Evolutionary conservation across 2,888 invertebrate species (phyloP).

Genomic region (Torymus texanus): DNA sequence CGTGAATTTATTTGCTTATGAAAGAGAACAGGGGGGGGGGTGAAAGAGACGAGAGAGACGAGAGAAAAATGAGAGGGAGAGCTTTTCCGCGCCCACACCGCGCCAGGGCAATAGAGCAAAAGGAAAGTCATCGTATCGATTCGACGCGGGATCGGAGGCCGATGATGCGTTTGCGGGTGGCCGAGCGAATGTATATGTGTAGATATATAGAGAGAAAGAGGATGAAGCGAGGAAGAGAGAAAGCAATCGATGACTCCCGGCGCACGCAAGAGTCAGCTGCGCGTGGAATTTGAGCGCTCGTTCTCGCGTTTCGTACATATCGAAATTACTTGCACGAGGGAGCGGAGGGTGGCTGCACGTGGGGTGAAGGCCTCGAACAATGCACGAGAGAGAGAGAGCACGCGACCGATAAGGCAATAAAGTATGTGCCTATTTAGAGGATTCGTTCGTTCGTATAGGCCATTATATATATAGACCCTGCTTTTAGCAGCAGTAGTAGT

Average conservation of each 20-base stretch:
- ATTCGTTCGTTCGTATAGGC: constrained; percentile 33
- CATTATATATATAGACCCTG: too few relatives aligned
- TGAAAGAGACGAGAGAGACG: not conserved
- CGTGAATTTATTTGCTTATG: constrained; percentile 26
- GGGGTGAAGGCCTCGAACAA: constrained; percentile 32
- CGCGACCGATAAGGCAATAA: constrained; percentile 47
- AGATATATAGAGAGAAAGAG: not conserved
- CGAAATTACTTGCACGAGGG: constrained; percentile 30
- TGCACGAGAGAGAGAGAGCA: constrained; percentile 1
- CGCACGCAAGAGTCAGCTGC: constrained; percentile 22
- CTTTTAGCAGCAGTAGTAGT: too few relatives aligned
- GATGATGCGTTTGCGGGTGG: too few relatives aligned
- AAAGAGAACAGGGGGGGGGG: not conserved
- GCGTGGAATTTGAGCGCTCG: constrained; percentile 8
- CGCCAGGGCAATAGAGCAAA: not conserved
- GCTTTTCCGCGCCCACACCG: not conserved
- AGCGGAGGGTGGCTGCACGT: not conserved
- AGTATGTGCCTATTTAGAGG: constrained; percentile 51
- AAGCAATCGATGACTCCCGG: too few relatives aligned
- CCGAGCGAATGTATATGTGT: too few relatives aligned
- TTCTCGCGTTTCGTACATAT: constrained; percentile 17
- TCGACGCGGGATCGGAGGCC: too few relatives aligned
- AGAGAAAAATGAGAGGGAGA: not conserved
- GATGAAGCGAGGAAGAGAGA: not conserved
- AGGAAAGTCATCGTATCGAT: too few relatives aligned